A percentile compares a stretch with the other conserved stretches of the same genome.
Evolutionary conservation across 2,888 invertebrate genomes (phyloP).

Genomic region (Elysia crispata): DNA sequence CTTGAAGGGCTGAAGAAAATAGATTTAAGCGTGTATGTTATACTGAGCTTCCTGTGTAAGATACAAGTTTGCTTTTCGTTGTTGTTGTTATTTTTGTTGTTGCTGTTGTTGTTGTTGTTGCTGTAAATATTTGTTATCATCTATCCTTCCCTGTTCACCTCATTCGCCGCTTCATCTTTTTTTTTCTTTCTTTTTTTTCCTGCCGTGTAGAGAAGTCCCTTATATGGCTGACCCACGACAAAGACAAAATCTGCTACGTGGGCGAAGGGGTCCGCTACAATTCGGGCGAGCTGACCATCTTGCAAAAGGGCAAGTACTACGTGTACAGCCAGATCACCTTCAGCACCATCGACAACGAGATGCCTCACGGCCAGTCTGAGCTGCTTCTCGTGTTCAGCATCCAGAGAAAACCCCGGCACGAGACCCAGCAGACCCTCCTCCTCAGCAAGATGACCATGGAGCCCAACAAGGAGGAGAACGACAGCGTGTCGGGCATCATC

Average conservation of each 20-base stretch:
- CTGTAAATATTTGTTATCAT: background rate
- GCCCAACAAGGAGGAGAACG: slow-evolving; percentile 40
- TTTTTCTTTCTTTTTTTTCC: too few species aligned
- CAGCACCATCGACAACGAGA: slow-evolving; percentile 45
- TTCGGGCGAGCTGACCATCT: slow-evolving; percentile 48
- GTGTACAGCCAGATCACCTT: slow-evolving; percentile 51
- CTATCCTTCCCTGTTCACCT: too few species aligned
- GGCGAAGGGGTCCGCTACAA: slow-evolving; percentile 44
- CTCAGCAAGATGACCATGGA: slow-evolving; percentile 44
- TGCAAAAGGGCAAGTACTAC: slow-evolving; percentile 44
- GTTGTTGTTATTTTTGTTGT: background rate
- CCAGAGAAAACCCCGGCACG: slow-evolving; percentile 1
- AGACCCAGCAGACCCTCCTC: slow-evolving; percentile 22
- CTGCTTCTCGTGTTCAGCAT: slow-evolving; percentile 45
- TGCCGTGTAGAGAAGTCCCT: slow-evolving; percentile 22
- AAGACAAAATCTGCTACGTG: slow-evolving; percentile 39
- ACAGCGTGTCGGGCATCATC: slow-evolving; percentile 46
- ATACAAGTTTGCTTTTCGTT: background rate
- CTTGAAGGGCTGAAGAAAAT: too few species aligned
- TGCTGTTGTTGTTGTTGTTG: background rate
- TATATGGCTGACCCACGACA: slow-evolving; percentile 43
- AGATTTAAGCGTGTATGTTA: too few species aligned
- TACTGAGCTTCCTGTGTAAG: background rate
- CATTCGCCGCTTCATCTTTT: too few species aligned
- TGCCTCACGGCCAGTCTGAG: slow-evolving; percentile 4